Evolutionary conservation across 2,888 invertebrate species (phyloP), one percentile per base, ranked within the genome.

Genomic region (Andrena fulva): DNA sequence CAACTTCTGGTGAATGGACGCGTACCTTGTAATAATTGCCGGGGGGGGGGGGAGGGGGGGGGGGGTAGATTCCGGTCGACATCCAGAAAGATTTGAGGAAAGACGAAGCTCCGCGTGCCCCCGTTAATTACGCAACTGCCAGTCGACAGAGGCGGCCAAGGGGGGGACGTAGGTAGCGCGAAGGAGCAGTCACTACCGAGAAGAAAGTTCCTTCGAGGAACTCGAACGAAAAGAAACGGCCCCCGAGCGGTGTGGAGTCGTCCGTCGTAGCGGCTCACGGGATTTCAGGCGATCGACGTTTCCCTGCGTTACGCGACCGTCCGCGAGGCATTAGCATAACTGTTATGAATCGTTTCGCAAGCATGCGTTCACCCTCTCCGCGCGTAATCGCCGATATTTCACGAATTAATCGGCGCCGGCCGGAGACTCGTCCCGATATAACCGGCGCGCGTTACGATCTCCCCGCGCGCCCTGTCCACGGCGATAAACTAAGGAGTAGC

Each of bases 321-420:
- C 70, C 54, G 29, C 33, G 35, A 8, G n/a, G n/a, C 75, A 73
- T 85, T 76, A 71, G 74, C 80, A 75, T 82, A 84, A 78, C 68
- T 77, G 71, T 86, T 80, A 78, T 56, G 63, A 80, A 73, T 75
- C 77, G 75, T 64, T 62, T 62, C 71, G 77, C 74, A 71, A 67
- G 72, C 52, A 63, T 56, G 68, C 71, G 69, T 54, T 79, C 71
- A 52, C 60, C 82, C 77, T 27, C n/a, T 35, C 16, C 31, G 54
- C 29, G 27, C 50, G 56, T 73, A 66, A 86, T 78, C 59, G 73
- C 6, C 84, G 73, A 84, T 84, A 84, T 86, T 73, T 86, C 82
- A 77, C 77, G 77, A 52, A 86, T 87, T 87, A 86, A 86, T 87
- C 76, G 73, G 50, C 67, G 31, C 27, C 29, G 67, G 69, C 20